Evolutionary conservation across 1,140 invertebrate genomes (phyloP).

Genomic region (Bombus affinis): DNA sequence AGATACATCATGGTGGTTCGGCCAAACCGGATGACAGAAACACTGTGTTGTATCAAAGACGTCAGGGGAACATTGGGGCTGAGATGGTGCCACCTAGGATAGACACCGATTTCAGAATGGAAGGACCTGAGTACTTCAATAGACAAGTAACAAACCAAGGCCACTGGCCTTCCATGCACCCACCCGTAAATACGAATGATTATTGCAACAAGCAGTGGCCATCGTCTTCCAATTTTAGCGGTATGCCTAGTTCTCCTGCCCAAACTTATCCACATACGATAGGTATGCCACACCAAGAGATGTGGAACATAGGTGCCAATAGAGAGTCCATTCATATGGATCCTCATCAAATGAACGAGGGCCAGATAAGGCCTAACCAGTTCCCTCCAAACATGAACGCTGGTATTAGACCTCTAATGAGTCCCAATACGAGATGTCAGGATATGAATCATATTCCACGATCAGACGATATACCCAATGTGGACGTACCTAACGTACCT

Average conservation of each 20-base stretch:
- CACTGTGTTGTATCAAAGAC: conserved; percentile 51
- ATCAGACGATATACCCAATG: conserved; percentile 33
- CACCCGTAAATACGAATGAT: conserved; percentile 14
- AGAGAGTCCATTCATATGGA: conserved; percentile 24
- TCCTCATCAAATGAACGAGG: conserved; percentile 27
- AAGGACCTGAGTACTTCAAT: conserved; percentile 49
- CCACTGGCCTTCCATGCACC: conserved; percentile 39
- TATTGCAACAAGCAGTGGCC: conserved; percentile 53
- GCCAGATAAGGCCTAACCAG: conserved; percentile 39
- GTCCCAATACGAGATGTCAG: conserved; percentile 34
- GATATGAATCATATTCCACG: conserved; percentile 58
- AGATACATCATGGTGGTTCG: not conserved
- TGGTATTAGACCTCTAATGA: conserved; percentile 58
- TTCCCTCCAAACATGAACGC: conserved; percentile 12
- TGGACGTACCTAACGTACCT: conserved; percentile 15
- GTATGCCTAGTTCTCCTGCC: conserved; percentile 22
- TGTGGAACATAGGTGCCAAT: conserved; percentile 34
- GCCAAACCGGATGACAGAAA: conserved; percentile 42
- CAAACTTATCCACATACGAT: conserved; percentile 35
- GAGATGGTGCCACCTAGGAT: conserved; percentile 27
- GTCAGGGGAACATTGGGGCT: not conserved
- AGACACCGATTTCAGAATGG: conserved; percentile 48
- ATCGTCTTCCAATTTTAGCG: conserved; percentile 19
- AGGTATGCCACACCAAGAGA: conserved; percentile 41
- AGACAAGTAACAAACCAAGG: conserved; percentile 47